These are phyloP conservation scores for Megaceryle maxima DNA, from an alignment of 2,113 vertebrate genomes.

Conservation along the genomic window DNA sequence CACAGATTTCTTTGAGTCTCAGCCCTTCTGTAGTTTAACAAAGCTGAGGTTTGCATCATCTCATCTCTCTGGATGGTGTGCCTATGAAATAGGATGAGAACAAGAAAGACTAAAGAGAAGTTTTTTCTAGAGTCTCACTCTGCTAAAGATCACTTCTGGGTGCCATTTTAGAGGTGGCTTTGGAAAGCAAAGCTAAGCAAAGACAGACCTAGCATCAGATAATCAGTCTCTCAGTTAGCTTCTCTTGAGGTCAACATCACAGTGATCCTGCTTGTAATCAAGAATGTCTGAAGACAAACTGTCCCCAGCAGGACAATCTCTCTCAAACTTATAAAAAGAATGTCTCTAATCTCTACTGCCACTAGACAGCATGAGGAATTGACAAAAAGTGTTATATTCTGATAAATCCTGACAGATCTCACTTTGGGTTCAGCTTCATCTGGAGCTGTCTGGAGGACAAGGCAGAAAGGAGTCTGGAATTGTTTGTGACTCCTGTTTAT, in stretches of 20 bases:
- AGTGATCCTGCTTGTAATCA: not conserved
- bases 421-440: not conserved
- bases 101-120: not conserved
- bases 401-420: not conserved
- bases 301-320: not conserved
- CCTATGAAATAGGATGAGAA: not conserved
- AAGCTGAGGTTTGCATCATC: not conserved
- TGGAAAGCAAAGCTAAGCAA: not conserved
- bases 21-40: accelerated
- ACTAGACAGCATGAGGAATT: not conserved
- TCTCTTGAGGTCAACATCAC: not conserved
- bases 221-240: not conserved
- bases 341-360: not conserved
- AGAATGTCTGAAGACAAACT: not conserved
- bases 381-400: not conserved
- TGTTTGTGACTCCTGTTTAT: not conserved
- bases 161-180: not conserved
- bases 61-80: not conserved
- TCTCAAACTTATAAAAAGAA: not conserved
- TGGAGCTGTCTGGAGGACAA: not conserved
- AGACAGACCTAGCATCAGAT: not conserved
- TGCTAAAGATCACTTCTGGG: not conserved
- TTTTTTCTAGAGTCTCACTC: not conserved
- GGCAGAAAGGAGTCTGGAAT: not conserved
- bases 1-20: not conserved